phyloP scores from a whole-genome alignment of 2,888 invertebrate species.

The Coecobrya sp. region DNA sequence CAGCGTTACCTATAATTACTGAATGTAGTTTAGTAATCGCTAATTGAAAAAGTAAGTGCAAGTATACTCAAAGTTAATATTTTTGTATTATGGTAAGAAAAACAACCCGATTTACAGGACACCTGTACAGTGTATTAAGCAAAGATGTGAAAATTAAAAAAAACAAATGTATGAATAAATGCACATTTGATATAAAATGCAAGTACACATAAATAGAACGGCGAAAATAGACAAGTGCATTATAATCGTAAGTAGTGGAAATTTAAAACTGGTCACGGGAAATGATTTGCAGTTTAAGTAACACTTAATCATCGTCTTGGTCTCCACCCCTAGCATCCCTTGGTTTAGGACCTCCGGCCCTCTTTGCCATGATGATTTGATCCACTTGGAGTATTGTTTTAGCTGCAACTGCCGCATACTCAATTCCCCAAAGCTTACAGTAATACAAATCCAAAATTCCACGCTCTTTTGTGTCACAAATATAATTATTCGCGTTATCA shows the following conservation, averaged over 20 bases:
- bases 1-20: background rate
- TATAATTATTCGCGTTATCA: slow-evolving; percentile 91
- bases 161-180: background rate
- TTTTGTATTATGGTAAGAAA: background rate
- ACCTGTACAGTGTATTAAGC: background rate
- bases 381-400: slow-evolving; percentile 97
- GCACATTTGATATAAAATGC: background rate
- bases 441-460: slow-evolving; percentile 95
- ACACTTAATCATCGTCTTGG: slow-evolving; percentile 86
- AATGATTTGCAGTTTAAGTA: background rate
- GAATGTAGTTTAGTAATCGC: background rate
- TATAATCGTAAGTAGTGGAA: slow-evolving; percentile 33
- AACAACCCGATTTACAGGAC: background rate
- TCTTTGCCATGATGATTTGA: slow-evolving; percentile 99
- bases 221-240: slow-evolving; percentile 2
- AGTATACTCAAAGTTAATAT: background rate
- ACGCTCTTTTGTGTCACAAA: slow-evolving; percentile 93
- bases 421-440: slow-evolving; percentile 97
- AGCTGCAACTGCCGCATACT: slow-evolving; percentile 98
- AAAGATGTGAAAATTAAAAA: background rate
- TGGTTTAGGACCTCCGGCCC: slow-evolving; percentile 98
- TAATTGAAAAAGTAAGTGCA: background rate
- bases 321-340: slow-evolving; percentile 89
- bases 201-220: slow-evolving; percentile 15
- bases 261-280: slow-evolving; percentile 57